Percentiles rank a stretch among this genome's conserved stretches.
phyloP scores from a whole-genome alignment of 1,140 invertebrate species.

The Diorhabda elongata region DNA sequence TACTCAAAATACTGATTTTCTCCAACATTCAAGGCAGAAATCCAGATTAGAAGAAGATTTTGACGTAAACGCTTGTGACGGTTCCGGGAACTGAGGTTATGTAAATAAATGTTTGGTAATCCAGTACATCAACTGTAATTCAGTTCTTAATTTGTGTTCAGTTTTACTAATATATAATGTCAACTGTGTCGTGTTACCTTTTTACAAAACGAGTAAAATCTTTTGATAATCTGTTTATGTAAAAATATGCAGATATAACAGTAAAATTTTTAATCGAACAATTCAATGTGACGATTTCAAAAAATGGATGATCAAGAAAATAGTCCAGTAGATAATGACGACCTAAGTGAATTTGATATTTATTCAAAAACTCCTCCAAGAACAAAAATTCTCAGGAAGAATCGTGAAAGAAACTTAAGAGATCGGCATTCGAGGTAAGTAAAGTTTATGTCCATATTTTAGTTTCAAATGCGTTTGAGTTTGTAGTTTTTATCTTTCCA shows the following conservation, averaged over 20 bases:
- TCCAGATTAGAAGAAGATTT: not conserved
- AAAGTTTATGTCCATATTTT: not conserved
- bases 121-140: no score
- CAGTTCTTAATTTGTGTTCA: no score
- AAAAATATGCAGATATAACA: not conserved
- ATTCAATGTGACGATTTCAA: not conserved
- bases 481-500: no score
- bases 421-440: conserved; percentile 4
- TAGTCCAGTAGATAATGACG: conserved; percentile 27
- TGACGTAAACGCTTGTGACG: not conserved
- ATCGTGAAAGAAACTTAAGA: conserved; percentile 49
- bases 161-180: no score
- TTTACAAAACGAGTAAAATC: no score
- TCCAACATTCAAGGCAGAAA: no score
- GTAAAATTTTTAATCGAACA: not conserved
- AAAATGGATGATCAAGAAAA: conserved; percentile 16
- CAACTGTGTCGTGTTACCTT: no score
- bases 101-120: not conserved
- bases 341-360: conserved; percentile 45
- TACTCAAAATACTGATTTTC: no score
- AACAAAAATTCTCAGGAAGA: conserved; percentile 51
- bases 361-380: conserved; percentile 54
- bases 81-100: not conserved
- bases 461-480: no score
- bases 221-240: not conserved